phyloP scores from a whole-genome alignment of 2,797 vertebrate species.

The Phaenicophaeus curvirostris region DNA sequence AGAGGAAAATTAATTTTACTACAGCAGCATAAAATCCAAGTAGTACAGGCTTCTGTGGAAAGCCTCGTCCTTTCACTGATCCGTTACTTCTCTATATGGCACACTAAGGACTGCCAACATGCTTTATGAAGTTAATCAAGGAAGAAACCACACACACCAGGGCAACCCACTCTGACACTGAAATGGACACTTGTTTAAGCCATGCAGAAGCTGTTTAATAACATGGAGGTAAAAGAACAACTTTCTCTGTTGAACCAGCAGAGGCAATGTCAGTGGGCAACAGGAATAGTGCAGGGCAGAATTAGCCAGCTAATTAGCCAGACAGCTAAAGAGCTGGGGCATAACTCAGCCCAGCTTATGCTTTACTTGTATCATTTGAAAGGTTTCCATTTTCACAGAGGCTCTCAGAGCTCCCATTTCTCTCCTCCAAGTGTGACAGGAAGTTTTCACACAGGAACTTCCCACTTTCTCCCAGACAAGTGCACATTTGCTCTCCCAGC shows the following conservation, averaged over 20 bases:
- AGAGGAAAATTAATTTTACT: conserved; percentile 1
- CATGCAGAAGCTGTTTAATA: not conserved
- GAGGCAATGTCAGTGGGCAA: not conserved
- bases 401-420: not conserved
- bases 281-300: not conserved
- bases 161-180: not conserved
- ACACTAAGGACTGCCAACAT: not conserved
- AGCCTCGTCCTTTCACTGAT: not conserved
- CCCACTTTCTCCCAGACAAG: not conserved
- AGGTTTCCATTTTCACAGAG: not conserved
- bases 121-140: conserved; percentile 14
- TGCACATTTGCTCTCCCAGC: not conserved
- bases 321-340: not conserved
- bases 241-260: not conserved
- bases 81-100: not conserved
- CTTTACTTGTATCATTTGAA: conserved; percentile 4
- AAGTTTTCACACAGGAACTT: not conserved
- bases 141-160: not conserved
- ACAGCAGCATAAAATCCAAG: not conserved
- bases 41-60: not conserved
- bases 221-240: not conserved
- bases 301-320: not conserved
- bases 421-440: accelerated
- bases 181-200: not conserved
- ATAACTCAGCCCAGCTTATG: not conserved